These are phyloP conservation scores for Melieria picta DNA, from an alignment of 2,888 invertebrate species.

Conservation along the genomic window DNA sequence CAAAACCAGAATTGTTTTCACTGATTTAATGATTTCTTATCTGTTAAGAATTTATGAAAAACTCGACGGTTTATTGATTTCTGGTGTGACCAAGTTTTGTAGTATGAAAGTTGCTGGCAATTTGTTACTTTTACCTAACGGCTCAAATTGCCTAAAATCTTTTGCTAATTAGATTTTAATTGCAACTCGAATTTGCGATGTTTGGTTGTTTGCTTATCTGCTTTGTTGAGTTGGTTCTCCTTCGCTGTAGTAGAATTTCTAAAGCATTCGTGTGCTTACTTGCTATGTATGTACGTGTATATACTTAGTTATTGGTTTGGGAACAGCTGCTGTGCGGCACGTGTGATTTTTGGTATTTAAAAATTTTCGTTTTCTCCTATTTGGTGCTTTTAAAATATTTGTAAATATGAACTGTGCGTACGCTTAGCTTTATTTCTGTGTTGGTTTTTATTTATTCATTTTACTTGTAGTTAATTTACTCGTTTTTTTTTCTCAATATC, in stretches of 20 bases:
- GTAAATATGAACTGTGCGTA: background rate
- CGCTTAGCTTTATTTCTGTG: background rate
- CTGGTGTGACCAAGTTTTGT: too few species aligned
- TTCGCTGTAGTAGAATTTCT: too few species aligned
- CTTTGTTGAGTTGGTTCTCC: too few species aligned
- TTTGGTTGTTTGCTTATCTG: too few species aligned
- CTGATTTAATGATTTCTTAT: constrained; percentile 29
- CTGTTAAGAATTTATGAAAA: background rate
- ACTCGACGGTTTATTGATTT: too few species aligned
- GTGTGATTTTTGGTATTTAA: too few species aligned
- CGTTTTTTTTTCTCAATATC: constrained; percentile 48
- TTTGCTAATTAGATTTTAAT: background rate
- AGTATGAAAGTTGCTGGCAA: too few species aligned
- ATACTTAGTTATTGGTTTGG: too few species aligned
- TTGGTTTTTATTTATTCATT: constrained; percentile 30
- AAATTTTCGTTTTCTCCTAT: background rate
- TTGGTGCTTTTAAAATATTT: constrained; percentile 26
- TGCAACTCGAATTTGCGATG: too few species aligned
- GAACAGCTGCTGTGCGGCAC: too few species aligned
- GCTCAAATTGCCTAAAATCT: constrained; percentile 2
- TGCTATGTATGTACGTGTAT: too few species aligned
- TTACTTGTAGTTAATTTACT: constrained; percentile 30
- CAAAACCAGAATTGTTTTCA: constrained; percentile 61
- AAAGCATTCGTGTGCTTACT: too few species aligned
- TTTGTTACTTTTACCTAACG: constrained; percentile 9